phyloP scores from a whole-genome alignment of 2,113 vertebrate genomes.

The Ramphastos sulfuratus region DNA sequence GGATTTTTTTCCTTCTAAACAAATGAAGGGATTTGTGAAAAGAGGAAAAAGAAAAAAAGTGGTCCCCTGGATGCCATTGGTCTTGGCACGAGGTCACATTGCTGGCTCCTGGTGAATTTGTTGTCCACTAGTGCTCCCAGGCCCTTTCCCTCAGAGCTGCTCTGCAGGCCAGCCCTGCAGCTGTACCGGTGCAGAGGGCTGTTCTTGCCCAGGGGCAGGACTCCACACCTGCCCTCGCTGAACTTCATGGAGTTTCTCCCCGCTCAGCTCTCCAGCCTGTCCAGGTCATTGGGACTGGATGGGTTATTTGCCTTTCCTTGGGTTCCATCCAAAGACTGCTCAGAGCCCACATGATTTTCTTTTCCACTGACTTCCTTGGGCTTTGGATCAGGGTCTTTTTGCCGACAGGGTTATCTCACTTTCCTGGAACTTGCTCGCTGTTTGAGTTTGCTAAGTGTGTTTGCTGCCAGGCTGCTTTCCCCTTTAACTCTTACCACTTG shows the following conservation, averaged over 20 bases:
- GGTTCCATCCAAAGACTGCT: not conserved
- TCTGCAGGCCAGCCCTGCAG: too few species aligned
- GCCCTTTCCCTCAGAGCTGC: too few species aligned
- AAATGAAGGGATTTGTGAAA: not conserved
- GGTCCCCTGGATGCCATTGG: too few species aligned
- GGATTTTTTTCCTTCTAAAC: not conserved
- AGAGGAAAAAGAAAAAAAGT: not conserved
- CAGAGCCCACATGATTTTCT: constrained; percentile 14
- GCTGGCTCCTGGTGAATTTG: too few species aligned
- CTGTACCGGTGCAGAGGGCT: too few species aligned
- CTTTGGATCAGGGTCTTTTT: constrained; percentile 45
- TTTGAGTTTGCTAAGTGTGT: constrained; percentile 51
- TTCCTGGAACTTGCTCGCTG: constrained; percentile 52
- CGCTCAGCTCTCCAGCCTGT: too few species aligned
- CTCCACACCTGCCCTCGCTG: too few species aligned
- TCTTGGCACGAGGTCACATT: too few species aligned
- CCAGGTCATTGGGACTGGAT: not conserved
- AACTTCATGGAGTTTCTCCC: too few species aligned
- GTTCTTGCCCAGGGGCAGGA: too few species aligned
- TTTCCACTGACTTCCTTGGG: not conserved
- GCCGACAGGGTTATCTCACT: constrained; percentile 42
- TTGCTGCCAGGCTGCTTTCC: constrained; percentile 37
- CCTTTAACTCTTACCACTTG: not conserved
- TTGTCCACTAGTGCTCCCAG: too few species aligned
- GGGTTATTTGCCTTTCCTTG: not conserved